Percentiles rank a stretch among this genome's conserved stretches.
These are phyloP conservation scores for Adoxophyes honmai DNA, from an alignment of 1,140 invertebrate genomes.

Conservation along the genomic window DNA sequence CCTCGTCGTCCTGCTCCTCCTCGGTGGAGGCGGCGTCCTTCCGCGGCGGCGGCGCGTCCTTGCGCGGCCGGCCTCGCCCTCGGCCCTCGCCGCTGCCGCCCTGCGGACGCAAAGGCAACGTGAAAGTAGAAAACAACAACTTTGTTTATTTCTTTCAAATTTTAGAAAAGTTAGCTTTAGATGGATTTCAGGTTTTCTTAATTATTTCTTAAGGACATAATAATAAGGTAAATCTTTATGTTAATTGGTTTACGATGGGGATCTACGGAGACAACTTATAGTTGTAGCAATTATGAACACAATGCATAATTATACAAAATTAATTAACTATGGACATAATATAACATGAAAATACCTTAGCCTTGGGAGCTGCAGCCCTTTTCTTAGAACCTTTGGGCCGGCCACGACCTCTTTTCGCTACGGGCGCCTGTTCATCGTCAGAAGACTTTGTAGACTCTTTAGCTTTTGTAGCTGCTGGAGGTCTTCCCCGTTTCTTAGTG, in stretches of 20 bases:
- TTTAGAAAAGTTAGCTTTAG: no score
- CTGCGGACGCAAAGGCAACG: conserved; percentile 28
- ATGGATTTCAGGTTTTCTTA: no score
- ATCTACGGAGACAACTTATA: no score
- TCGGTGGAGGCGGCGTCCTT: conserved; percentile 70
- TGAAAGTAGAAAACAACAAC: not conserved
- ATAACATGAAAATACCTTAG: conserved; percentile 49
- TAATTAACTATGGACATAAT: conserved; percentile 17
- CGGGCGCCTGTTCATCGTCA: conserved; percentile 72
- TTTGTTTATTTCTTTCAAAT: no score
- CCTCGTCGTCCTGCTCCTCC: conserved; percentile 74
- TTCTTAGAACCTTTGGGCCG: conserved; percentile 77
- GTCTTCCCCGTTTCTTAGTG: conserved; percentile 69
- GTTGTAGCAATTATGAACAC: no score
- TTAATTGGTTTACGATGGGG: no score
- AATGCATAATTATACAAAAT: no score
- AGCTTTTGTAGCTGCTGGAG: conserved; percentile 56
- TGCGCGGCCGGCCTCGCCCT: conserved; percentile 69
- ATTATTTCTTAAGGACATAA: no score
- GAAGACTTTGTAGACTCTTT: conserved; percentile 75
- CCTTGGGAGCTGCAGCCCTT: conserved; percentile 56
- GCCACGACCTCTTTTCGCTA: conserved; percentile 74
- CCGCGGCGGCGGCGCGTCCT: conserved; percentile 70
- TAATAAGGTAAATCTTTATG: no score
- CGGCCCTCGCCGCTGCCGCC: conserved; percentile 59